phyloP scores from a whole-genome alignment of 2,888 invertebrate genomes.

The Hybos culiciformis region DNA sequence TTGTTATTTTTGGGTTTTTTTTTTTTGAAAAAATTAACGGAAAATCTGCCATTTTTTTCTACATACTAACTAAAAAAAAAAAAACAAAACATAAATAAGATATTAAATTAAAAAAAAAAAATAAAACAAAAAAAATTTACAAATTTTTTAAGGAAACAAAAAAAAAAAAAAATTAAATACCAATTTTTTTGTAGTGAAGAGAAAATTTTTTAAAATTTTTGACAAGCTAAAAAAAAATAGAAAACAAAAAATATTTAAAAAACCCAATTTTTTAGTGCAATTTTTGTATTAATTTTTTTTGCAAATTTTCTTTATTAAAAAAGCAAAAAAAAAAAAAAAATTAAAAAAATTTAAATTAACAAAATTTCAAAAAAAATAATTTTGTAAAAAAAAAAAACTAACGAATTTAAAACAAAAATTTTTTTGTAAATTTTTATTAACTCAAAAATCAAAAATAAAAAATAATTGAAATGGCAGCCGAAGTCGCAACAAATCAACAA shows the following conservation, averaged over 20 bases:
- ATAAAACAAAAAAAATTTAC: no score
- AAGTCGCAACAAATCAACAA: conserved; percentile 48
- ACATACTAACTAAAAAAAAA: no score
- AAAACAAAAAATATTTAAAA: background rate
- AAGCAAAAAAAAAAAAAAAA: background rate
- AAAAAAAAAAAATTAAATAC: background rate
- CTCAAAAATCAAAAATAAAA: conserved; percentile 9
- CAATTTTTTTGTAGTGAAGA: background rate
- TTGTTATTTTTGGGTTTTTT: no score
- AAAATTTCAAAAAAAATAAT: background rate
- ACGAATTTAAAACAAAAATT: background rate
- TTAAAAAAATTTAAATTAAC: background rate
- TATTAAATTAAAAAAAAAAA: no score
- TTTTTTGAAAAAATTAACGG: no score
- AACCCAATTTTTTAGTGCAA: background rate
- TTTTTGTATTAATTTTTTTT: background rate
- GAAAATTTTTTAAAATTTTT: background rate
- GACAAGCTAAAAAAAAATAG: background rate
- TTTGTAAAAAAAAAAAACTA: background rate
- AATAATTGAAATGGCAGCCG: conserved; percentile 50
- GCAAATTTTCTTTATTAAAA: background rate
- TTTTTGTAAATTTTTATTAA: background rate
- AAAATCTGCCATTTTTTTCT: no score
- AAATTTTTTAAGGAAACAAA: background rate
- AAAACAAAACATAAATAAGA: no score